Base-by-base conservation (phyloP, 2,113 vertebrate genomes). In the Syngnathus scovelli region DNA sequence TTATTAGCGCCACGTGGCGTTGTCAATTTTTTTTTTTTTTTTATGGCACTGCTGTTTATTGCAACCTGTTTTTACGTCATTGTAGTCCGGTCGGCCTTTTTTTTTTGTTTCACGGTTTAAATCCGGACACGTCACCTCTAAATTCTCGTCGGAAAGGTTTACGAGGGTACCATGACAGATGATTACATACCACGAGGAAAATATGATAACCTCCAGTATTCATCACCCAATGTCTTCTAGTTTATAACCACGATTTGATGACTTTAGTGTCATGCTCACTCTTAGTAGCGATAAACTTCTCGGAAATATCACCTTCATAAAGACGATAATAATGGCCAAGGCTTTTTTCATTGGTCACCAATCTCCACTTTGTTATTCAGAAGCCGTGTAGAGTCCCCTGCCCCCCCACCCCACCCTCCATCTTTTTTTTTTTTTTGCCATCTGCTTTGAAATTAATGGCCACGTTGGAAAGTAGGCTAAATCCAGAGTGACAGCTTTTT, bases 371-470 rank as follows among this genome's bases (percentile, higher is more conserved):
- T 76, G 72, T 80, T 83, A 80, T 85, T 84, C 72, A 73, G 68
- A 82, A 80, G 89, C 73, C 86, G 83, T 84, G 74, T 54, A 43
- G 41, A 79, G 61, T 72, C 60, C 78, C 75, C 78, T 76, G 69
- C 72, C 37, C 71, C 66, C 80, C 72, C 76, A 60, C 41, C 18
- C 3, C 7, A 43, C 46, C 18, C 16, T 18, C 48, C 48, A 1
- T 36, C 51, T 43, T 51, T 51, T 65, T 66, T 69, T 65, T 69
- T 75, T 81, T 81, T 83, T 72, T 16, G 49, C 86, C 86, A 88
- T 89, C 89, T 88, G 87, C 87, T 90, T 86, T 89, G 83, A 90
- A 89, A 90, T 90, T 78, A 90, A 90, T 89, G 86, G 77, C 60
- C 81, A 81, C 80, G 86, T 83, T 87, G 83, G 78, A 89, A 89